Conservation (phyloP, 2,888 invertebrate species). For the Eilema sororculum region DNA sequence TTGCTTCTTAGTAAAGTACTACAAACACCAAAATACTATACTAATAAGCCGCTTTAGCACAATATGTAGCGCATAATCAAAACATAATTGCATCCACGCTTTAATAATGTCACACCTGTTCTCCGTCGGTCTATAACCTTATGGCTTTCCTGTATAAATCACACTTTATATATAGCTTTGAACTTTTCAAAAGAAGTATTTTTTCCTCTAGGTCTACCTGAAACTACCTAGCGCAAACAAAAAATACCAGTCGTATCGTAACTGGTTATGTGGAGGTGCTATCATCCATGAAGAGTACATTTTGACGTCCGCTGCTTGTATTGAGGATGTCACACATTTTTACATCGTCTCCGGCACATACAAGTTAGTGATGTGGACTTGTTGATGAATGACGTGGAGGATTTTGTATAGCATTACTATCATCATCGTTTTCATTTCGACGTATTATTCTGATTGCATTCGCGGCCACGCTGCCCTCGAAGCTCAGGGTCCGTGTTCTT, state of each 20-base stretch:
- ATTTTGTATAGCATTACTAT: background rate
- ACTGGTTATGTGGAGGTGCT: conserved; percentile 76
- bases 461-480: too few species aligned
- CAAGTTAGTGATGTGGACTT: conserved; percentile 59
- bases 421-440: too few species aligned
- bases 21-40: too few species aligned
- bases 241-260: conserved; percentile 64
- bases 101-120: too few species aligned
- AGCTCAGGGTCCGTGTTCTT: too few species aligned
- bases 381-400: background rate
- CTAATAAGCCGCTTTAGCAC: too few species aligned
- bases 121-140: too few species aligned
- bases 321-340: conserved; percentile 76
- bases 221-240: conserved; percentile 68
- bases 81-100: too few species aligned
- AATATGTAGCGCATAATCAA: too few species aligned
- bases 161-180: background rate
- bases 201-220: conserved; percentile 64
- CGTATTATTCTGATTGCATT: too few species aligned
- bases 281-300: conserved; percentile 77
- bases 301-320: conserved; percentile 78
- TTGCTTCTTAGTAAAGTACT: background rate
- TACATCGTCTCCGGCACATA: conserved; percentile 78
- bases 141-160: too few species aligned
- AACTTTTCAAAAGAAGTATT: background rate